phyloP scores from a whole-genome alignment of 2,113 vertebrate species.

The Halcyon malimbica region DNA sequence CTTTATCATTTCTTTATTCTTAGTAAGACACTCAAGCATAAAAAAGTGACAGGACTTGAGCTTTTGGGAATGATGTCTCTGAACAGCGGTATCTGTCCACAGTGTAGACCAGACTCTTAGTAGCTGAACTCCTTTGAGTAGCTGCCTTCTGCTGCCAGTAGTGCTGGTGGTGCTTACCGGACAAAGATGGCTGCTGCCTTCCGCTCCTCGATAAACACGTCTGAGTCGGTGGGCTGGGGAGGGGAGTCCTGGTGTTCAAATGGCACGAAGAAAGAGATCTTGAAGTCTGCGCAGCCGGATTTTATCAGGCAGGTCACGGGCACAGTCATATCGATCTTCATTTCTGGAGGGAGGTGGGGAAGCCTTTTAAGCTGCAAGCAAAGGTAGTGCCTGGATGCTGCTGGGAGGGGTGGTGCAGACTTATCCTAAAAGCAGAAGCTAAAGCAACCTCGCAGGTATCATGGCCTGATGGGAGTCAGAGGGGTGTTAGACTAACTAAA shows the following conservation, averaged over 20 bases:
- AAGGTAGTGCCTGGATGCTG: neutral
- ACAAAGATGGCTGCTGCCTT: constrained; percentile 80
- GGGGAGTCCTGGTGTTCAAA: constrained; percentile 78
- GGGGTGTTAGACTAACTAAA: neutral
- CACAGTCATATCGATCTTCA: constrained; percentile 84
- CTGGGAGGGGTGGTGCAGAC: neutral
- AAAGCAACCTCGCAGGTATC: rapidly evolving
- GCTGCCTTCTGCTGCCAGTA: neutral
- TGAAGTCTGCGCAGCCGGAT: constrained; percentile 76
- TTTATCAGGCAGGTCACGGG: constrained; percentile 80
- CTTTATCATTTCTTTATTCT: neutral
- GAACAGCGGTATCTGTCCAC: neutral
- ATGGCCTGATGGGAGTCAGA: too few species aligned
- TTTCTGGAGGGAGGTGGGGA: constrained; percentile 55
- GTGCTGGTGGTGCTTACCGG: constrained; percentile 59
- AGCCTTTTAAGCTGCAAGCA: neutral
- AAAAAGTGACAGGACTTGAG: neutral
- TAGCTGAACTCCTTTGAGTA: neutral
- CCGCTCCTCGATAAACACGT: constrained; percentile 78
- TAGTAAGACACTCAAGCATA: rapidly evolving
- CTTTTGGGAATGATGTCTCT: neutral
- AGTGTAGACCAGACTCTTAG: too few species aligned
- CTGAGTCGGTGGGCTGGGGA: constrained; percentile 64
- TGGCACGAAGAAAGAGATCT: constrained; percentile 83
- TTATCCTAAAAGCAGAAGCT: neutral